Percentiles rank a stretch among this genome's conserved stretches.
Evolutionary conservation across 2,797 vertebrate species (phyloP).

Genomic region (Odontamblyopus lacepedii): DNA sequence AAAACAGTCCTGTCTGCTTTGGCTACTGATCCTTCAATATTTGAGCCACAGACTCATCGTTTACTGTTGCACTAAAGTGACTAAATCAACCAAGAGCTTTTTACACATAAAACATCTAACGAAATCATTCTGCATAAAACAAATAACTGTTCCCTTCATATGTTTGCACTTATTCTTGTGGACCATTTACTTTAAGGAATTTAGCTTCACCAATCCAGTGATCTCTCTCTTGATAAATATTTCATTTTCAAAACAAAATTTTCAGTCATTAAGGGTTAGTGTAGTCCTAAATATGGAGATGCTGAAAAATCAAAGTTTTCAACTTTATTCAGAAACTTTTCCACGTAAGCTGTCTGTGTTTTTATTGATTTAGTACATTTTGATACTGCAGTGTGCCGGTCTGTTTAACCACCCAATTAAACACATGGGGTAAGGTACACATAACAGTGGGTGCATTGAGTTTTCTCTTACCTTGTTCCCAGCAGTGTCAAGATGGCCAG

Average conservation of each 20-base stretch:
- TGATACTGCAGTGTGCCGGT: slow-evolving; percentile 3
- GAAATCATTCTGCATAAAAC: too few relatives aligned
- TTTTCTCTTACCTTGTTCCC: slow-evolving; percentile 60
- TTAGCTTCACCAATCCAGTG: too few relatives aligned
- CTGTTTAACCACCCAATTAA: background rate
- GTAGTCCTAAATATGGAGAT: background rate
- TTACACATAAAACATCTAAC: background rate
- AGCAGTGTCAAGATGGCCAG: slow-evolving; percentile 40
- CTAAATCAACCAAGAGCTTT: slow-evolving; percentile 9
- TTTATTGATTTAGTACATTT: background rate
- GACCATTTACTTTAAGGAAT: too few relatives aligned
- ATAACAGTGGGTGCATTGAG: slow-evolving; percentile 35
- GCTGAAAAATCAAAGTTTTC: background rate
- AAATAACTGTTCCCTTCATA: too few relatives aligned
- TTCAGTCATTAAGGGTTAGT: too few relatives aligned
- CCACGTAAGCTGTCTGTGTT: background rate
- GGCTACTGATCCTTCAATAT: slow-evolving; percentile 9
- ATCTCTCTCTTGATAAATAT: too few relatives aligned
- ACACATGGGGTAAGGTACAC: slow-evolving; percentile 7
- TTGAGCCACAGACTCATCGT: background rate
- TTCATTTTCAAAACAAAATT: too few relatives aligned
- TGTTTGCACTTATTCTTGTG: too few relatives aligned
- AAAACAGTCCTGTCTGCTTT: slow-evolving; percentile 29
- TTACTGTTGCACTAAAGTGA: background rate
- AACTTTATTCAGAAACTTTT: background rate